Evolutionary conservation across 2,113 vertebrate species (phyloP).

Genomic region (Beaufortia kweichowensis): DNA sequence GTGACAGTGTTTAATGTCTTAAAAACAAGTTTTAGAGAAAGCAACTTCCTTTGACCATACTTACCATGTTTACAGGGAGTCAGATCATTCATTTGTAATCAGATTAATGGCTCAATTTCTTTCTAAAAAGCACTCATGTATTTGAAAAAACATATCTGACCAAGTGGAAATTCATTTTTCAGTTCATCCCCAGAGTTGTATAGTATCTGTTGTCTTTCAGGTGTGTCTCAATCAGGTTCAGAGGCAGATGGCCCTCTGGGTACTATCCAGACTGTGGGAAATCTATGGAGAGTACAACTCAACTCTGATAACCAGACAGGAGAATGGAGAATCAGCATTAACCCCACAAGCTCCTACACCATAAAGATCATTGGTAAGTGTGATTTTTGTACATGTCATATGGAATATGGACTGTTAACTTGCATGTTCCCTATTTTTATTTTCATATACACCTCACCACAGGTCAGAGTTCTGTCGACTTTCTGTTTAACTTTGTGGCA

Average conservation of each 20-base stretch:
- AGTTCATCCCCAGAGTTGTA: too few relatives aligned
- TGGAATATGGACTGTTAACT: too few relatives aligned
- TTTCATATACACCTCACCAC: neutral
- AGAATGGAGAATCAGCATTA: constrained; percentile 58
- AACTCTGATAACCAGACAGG: constrained; percentile 47
- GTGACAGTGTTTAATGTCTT: too few relatives aligned
- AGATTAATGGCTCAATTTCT: too few relatives aligned
- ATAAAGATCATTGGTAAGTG: constrained; percentile 64
- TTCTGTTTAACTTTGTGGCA: neutral
- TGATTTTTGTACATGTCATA: neutral
- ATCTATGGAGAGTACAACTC: neutral
- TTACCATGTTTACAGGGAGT: too few relatives aligned
- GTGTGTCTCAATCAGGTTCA: constrained; percentile 14
- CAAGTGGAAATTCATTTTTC: too few relatives aligned
- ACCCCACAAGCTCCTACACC: constrained; percentile 56
- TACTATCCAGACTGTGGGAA: constrained; percentile 6
- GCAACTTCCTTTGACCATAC: too few relatives aligned
- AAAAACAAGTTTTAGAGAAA: too few relatives aligned
- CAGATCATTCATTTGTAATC: too few relatives aligned
- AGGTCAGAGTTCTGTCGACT: neutral
- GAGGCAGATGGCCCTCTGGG: constrained; percentile 10
- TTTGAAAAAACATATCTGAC: too few relatives aligned
- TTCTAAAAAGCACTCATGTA: too few relatives aligned
- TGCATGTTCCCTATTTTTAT: neutral
- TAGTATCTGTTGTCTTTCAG: neutral